These are phyloP conservation scores for Leptocoma aspasia DNA, from an alignment of 2,113 vertebrate species.

Conservation along the genomic window DNA sequence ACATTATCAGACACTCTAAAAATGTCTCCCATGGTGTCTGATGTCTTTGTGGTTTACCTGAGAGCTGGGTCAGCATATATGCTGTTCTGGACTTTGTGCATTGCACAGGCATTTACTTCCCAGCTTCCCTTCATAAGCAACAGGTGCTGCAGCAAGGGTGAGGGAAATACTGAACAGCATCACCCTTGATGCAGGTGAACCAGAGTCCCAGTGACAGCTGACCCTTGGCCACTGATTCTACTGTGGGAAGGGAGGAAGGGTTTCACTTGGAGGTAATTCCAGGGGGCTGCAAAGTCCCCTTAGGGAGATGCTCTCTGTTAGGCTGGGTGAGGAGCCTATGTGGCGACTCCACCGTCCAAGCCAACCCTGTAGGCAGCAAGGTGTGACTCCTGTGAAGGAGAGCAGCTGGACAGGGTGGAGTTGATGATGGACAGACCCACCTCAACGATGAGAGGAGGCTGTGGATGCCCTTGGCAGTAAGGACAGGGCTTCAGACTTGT, in stretches of 20 bases:
- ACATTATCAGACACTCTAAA: not conserved
- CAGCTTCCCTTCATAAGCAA: not conserved
- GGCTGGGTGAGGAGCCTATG: not conserved
- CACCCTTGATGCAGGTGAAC: not conserved
- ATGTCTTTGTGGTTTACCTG: not conserved
- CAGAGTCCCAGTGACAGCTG: not conserved
- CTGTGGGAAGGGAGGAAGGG: not conserved
- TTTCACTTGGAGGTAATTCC: not conserved
- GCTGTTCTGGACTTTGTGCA: not conserved
- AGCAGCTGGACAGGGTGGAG: not conserved
- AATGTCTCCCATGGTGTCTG: not conserved
- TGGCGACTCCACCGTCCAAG: not conserved
- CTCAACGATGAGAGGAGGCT: not conserved
- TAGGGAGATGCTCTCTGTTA: not conserved
- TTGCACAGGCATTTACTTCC: not conserved
- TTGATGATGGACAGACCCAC: not conserved
- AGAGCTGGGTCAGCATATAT: not conserved
- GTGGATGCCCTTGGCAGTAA: not conserved
- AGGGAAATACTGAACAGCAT: not conserved
- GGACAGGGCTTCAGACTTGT: not conserved
- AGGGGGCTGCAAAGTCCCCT: not conserved
- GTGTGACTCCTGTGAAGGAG: not conserved
- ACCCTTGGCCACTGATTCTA: not conserved
- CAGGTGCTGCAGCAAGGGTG: not conserved
- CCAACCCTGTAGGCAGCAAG: not conserved